phyloP scores from a whole-genome alignment of 2,888 invertebrate genomes.

The Quadriops clusia region DNA sequence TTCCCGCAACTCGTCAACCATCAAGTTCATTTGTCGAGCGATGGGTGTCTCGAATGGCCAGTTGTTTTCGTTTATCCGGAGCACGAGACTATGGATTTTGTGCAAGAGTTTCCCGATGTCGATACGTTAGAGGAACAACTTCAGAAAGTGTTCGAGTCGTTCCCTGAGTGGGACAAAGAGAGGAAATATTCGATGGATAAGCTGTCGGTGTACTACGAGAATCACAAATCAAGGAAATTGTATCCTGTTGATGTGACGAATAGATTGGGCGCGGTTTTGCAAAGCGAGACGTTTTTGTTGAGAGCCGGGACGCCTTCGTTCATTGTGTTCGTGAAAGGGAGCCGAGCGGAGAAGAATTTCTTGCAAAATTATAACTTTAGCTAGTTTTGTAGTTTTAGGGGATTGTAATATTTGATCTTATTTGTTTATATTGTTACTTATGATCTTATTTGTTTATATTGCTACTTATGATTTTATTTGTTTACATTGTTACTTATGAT shows the following conservation, averaged over 20 bases:
- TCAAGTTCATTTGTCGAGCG: constrained; percentile 50
- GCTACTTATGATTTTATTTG: too few species aligned
- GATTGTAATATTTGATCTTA: too few species aligned
- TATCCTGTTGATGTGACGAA: constrained; percentile 28
- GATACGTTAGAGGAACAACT: constrained; percentile 37
- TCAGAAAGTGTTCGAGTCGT: constrained; percentile 50
- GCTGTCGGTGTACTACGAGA: constrained; percentile 65
- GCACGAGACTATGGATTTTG: constrained; percentile 73
- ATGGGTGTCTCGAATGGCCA: constrained; percentile 67
- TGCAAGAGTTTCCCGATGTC: constrained; percentile 69
- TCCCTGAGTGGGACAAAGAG: constrained; percentile 59
- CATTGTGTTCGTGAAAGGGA: constrained; percentile 46
- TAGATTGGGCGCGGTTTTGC: constrained; percentile 48
- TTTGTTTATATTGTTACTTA: too few species aligned
- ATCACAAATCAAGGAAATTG: constrained; percentile 41
- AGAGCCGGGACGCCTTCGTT: constrained; percentile 57
- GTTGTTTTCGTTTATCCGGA: constrained; percentile 84
- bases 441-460: too few species aligned
- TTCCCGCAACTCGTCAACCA: constrained; percentile 52
- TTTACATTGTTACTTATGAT: too few species aligned
- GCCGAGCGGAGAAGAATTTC: constrained; percentile 45
- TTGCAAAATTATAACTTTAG: constrained; percentile 39
- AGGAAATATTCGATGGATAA: constrained; percentile 48
- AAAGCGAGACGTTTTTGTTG: constrained; percentile 47
- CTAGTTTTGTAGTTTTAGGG: too few species aligned